These are phyloP conservation scores for Ephydatia muelleri DNA, from an alignment of 37 sponge, comb jelly and placozoan genomes.

Conservation along the genomic window DNA sequence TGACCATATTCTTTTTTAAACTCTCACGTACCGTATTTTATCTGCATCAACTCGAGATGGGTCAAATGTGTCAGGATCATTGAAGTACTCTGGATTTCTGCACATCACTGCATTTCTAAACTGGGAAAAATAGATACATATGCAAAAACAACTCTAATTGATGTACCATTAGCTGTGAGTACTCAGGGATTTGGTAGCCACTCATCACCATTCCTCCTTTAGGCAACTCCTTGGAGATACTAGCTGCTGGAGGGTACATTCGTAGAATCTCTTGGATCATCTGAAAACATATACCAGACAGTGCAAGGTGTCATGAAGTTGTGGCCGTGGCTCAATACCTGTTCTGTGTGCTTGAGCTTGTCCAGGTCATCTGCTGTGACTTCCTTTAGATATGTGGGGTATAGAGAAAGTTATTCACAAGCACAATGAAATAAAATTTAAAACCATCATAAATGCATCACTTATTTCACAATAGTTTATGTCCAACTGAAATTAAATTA, in stretches of 20 bases:
- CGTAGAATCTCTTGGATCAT: not conserved
- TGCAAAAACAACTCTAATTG: not conserved
- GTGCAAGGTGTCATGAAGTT: not conserved
- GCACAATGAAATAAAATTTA: no score
- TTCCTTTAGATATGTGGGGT: not conserved
- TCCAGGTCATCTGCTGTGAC: slow-evolving; percentile 6
- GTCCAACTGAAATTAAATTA: no score
- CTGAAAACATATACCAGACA: not conserved
- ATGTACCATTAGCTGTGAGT: not conserved
- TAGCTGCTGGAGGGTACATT: not conserved
- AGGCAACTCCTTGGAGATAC: not conserved
- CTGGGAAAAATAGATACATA: not conserved
- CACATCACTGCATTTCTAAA: not conserved
- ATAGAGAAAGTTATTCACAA: no score
- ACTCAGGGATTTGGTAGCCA: slow-evolving; percentile 6
- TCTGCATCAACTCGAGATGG: slow-evolving; percentile 12
- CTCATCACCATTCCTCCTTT: slow-evolving; percentile 2
- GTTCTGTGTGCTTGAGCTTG: slow-evolving; percentile 2
- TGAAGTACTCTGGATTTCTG: not conserved
- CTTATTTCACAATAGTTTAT: no score
- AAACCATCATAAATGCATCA: no score
- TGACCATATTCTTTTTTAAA: no score
- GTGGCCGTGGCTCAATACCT: not conserved
- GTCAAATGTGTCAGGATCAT: slow-evolving; percentile 4
- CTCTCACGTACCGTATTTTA: not conserved